Base-by-base conservation (phyloP, 2,797 vertebrate genomes). In the Furcifer pardalis region DNA sequence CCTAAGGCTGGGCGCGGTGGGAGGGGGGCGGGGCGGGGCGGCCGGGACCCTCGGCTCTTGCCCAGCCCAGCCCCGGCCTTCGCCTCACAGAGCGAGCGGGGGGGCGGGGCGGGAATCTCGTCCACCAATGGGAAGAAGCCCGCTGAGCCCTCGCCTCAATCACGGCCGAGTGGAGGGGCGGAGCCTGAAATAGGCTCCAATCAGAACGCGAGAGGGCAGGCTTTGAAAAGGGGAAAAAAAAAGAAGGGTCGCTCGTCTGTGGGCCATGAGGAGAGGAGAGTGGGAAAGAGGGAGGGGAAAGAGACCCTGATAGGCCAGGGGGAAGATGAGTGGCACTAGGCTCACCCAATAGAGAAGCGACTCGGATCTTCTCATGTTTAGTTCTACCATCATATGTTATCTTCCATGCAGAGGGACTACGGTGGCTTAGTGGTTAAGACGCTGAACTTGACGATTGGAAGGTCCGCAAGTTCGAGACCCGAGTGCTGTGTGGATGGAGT, bases 1-100 rank as follows among this genome's bases (percentile, higher is more conserved):
- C 74, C 79, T 35, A 32, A 69, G 42, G 42, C 79, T 69, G 85
- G 69, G 81, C 30, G 76, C 78, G 77, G 49, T 69, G 81, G 76
- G 59, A 42, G 85, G 76, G 73, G 72, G 75, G 75, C 42, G 4
- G 52, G 6, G 68, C 27, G 59, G 82, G 81, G 77, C 63, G 6
- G 81, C 86, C 82, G 37, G 66, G 87, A 74, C 73, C 42, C 83
- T 86, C 87, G 66, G n/a, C n/a, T n/a, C n/a, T n/a, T n/a, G n/a
- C n/a, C n/a, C n/a, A n/a, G 78, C 78, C 84, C 81, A 77, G 88
- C 90, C 86, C 90, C 40, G 78, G 69, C 79, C 72, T 52, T 3
- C 63, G 73, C 71, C 66, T 75, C 75, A 59, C 68, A 42, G 68
- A 59, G 19, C 56, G 71, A 49, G 52, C 17, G 56, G 84, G 9